phyloP scores from a whole-genome alignment of 2,113 vertebrate genomes.

The Ammodytes dubius region DNA sequence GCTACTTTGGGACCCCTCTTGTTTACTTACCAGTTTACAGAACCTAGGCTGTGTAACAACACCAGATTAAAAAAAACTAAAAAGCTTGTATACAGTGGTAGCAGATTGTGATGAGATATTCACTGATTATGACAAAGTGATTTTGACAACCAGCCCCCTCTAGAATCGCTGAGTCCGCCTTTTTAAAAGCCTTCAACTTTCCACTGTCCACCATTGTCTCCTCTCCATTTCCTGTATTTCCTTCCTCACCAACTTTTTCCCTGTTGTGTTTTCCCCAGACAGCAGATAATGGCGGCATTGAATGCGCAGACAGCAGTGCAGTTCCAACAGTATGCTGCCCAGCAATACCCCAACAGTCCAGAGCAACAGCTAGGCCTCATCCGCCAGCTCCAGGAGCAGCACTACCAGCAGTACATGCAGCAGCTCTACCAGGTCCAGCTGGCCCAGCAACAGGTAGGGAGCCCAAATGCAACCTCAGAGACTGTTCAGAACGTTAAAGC shows the following conservation, averaged over 20 bases:
- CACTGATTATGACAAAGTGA: no score
- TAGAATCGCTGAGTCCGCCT: no score
- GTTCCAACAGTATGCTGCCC: conserved; percentile 99
- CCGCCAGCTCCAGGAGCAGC: conserved; percentile 98
- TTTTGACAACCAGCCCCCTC: no score
- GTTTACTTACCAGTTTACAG: no score
- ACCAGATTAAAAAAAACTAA: no score
- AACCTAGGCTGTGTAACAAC: no score
- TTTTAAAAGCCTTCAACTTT: background rate
- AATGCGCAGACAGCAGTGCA: conserved; percentile 98
- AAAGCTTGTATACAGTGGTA: no score
- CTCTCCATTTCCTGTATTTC: conserved; percentile 6
- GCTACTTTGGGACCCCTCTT: no score
- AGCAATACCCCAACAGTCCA: conserved; percentile 96
- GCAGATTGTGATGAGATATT: no score
- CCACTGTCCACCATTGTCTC: background rate
- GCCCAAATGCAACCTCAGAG: background rate
- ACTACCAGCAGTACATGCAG: conserved; percentile 99
- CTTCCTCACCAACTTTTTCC: background rate
- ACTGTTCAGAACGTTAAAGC: background rate
- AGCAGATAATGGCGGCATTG: conserved; percentile 98
- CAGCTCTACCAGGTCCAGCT: conserved; percentile 99
- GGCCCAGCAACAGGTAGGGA: conserved; percentile 94
- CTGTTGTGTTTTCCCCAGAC: conserved; percentile 79
- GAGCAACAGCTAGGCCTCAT: conserved; percentile 97